Evolutionary conservation across 2,113 vertebrate species (phyloP).

Genomic region (Cisticola juncidis): DNA sequence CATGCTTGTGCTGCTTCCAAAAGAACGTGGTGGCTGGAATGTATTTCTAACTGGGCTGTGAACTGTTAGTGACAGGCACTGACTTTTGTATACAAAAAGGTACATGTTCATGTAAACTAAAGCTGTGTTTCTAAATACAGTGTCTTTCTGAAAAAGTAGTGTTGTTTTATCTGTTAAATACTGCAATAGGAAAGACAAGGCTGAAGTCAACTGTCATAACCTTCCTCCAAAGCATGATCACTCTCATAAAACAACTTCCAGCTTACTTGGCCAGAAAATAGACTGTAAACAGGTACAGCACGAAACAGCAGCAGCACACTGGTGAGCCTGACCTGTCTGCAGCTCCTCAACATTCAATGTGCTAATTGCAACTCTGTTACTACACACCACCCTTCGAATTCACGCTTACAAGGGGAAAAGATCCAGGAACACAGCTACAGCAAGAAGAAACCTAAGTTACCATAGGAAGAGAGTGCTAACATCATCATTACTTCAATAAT

Average conservation of each 20-base stretch:
- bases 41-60: not conserved
- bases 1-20: not conserved
- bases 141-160: not conserved
- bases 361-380: not conserved
- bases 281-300: not conserved
- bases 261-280: not conserved
- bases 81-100: not conserved
- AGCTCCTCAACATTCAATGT: rapidly evolving
- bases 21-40: not conserved
- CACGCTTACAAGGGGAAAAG: not conserved
- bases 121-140: not conserved
- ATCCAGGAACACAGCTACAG: not conserved
- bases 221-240: not conserved
- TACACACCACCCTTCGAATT: not conserved
- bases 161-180: not conserved
- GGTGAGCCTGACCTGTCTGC: not conserved
- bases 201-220: not conserved
- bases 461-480: not conserved
- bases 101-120: not conserved
- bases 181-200: not conserved
- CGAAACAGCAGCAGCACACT: not conserved
- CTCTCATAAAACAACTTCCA: not conserved
- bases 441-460: not conserved
- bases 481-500: not conserved
- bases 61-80: not conserved